A percentile compares a stretch with the other conserved stretches of the same genome.
Evolutionary conservation across 2,113 vertebrate species (phyloP).

Genomic region (Chaetodon auriga): DNA sequence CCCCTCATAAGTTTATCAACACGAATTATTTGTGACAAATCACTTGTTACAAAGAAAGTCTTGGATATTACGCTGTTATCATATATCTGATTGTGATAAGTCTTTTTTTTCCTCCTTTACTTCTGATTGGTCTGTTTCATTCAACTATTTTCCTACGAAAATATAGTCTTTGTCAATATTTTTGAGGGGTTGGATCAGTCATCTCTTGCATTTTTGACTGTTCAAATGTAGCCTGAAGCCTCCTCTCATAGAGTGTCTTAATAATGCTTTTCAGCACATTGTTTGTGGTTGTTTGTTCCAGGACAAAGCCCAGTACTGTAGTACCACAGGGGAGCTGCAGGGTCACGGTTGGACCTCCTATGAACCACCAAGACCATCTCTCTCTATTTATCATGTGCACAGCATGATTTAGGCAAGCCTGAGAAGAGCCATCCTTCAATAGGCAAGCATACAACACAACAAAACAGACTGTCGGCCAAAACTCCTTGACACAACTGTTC

Average conservation of each 20-base stretch:
- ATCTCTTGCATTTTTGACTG: neutral
- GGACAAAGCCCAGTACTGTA: conserved; percentile 59
- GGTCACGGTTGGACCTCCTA: conserved; percentile 68
- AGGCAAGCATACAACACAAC: conserved; percentile 53
- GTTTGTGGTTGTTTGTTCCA: conserved; percentile 54
- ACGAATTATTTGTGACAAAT: conserved; percentile 64
- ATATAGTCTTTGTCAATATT: neutral
- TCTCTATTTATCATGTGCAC: conserved; percentile 80
- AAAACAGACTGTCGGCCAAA: conserved; percentile 48
- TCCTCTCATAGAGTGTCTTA: neutral
- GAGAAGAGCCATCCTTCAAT: conserved; percentile 80
- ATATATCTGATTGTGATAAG: neutral
- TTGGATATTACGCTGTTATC: conserved; percentile 21
- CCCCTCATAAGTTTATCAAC: conserved; percentile 57
- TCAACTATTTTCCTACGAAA: neutral
- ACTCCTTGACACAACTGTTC: conserved; percentile 31
- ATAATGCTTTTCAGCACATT: conserved; percentile 49
- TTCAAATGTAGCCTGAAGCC: neutral
- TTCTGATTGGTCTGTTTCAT: neutral
- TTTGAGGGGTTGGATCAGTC: neutral
- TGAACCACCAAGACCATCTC: conserved; percentile 58
- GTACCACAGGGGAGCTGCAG: conserved; percentile 46
- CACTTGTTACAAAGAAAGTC: conserved; percentile 57
- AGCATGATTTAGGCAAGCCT: conserved; percentile 73
- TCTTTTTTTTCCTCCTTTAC: neutral